Conservation (phyloP, 2,888 invertebrate genomes). For the Drosophila merina region DNA sequence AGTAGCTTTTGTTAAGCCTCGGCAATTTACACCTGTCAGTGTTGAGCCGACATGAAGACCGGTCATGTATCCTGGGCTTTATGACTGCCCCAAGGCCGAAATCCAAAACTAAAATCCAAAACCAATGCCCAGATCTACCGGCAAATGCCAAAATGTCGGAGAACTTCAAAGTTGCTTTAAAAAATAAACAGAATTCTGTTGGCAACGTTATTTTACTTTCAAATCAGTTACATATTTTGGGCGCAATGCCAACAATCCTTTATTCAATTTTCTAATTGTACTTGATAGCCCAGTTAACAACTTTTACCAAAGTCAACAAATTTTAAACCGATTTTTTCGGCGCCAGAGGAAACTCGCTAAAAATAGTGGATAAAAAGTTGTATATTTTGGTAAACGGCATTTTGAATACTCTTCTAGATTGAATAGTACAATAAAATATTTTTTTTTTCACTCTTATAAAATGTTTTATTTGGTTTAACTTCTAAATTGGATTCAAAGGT, state of each 20-base stretch:
- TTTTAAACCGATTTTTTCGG: conserved; percentile 32
- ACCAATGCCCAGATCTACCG: background rate
- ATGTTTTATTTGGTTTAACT: too few relatives aligned
- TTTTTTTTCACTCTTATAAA: background rate
- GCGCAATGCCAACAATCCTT: conserved; percentile 8
- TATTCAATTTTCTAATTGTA: conserved; percentile 46
- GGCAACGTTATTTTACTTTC: conserved; percentile 12
- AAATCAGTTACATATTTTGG: background rate
- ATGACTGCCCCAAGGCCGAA: conserved; percentile 8
- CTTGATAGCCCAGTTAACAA: conserved; percentile 34
- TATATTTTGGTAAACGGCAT: background rate
- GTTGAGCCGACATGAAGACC: conserved; percentile 56
- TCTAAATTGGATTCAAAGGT: too few relatives aligned
- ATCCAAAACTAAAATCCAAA: background rate
- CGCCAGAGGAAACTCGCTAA: conserved; percentile 12
- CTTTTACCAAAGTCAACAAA: conserved; percentile 40
- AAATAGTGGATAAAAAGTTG: background rate
- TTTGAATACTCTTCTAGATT: background rate
- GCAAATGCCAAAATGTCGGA: conserved; percentile 3
- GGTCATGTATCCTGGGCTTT: conserved; percentile 30
- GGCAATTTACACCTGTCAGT: conserved; percentile 71
- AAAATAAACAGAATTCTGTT: conserved; percentile 10
- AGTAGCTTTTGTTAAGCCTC: conserved; percentile 66
- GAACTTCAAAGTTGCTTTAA: background rate
- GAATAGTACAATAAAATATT: too few relatives aligned